These are phyloP conservation scores for Neoitamus cyanurus DNA, from an alignment of 2,888 invertebrate genomes.

Conservation along the genomic window DNA sequence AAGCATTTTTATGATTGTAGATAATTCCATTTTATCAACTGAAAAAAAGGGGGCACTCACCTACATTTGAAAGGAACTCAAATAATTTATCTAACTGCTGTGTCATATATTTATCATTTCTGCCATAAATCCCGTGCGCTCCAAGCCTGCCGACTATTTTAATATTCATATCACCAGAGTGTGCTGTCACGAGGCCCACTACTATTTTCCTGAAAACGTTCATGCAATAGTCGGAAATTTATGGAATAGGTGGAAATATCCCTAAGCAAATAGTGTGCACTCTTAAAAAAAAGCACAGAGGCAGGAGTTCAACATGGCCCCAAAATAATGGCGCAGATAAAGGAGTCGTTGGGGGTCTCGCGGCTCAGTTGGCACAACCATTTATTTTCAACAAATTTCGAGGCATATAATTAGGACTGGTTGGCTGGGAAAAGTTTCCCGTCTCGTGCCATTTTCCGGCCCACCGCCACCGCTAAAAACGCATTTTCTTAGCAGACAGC, in stretches of 20 bases:
- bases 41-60: background rate
- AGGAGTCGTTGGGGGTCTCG: background rate
- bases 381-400: slow-evolving; percentile 24
- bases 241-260: slow-evolving; percentile 19
- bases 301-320: background rate
- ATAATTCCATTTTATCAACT: background rate
- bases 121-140: background rate
- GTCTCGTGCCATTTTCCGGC: slow-evolving; percentile 3
- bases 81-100: background rate
- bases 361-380: background rate
- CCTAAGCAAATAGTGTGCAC: slow-evolving; percentile 16
- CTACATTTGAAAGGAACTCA: background rate
- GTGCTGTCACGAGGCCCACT: background rate
- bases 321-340: slow-evolving; percentile 8
- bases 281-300: background rate
- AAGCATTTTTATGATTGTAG: background rate
- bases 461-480: background rate
- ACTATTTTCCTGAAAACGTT: background rate
- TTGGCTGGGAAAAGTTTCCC: background rate
- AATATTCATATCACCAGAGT: background rate
- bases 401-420: slow-evolving; percentile 27
- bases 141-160: background rate
- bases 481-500: slow-evolving; percentile 33
- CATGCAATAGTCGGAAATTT: slow-evolving; percentile 13
- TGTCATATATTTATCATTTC: background rate